Base-by-base conservation (phyloP, 1,140 invertebrate genomes). In the Caenorhabditis remanei region DNA sequence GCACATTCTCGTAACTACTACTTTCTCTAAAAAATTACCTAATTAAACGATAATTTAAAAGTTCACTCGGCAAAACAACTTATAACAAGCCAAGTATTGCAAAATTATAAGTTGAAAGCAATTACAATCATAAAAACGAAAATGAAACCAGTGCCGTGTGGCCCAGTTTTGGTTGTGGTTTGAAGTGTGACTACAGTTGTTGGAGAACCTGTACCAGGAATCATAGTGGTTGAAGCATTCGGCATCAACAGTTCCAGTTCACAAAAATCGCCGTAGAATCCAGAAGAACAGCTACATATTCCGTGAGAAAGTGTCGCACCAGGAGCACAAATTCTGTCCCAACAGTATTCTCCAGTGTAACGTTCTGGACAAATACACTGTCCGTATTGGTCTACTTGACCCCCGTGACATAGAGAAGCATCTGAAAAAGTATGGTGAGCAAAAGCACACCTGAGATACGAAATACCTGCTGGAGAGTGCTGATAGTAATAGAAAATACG, bases 271-370 rank as follows among this genome's bases (percentile, higher is more conserved):
- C 61, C 61, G 16, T 65, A 40, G n/a, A 65, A 32, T 65, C 61
- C 61, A 13, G 61, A 65, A 11, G 61, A 40, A 16, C 61, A 65
- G 40, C 61, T 40, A 4, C 61, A 65, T 11, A 65, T 65, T 65
- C 61, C 61, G 13, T 65, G 11, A 13, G 61, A 65, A 4, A 65
- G 32, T 19, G 61, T 65, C 1, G 61, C 61, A 14, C 24, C 24
- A 11, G 61, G 16, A 14, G 32, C 61, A 65, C 61, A 65, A 14
- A 65, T 65, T 40, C 61, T 41, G 40, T 65, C 61, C 61, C 61
- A 65, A 14, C 61, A 65, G 61, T 65, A 65, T 16, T 65, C 61
- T 40, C 61, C 61, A 32, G 61, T 65, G 61, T 65, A 65, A 40
- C 61, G 13, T 65, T 65, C 61, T 11, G 61, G 61, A 40, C 61